Evolutionary conservation across 1,140 invertebrate species (phyloP), one percentile per base, ranked within the genome.

Genomic region (Saccostrea glomerata): DNA sequence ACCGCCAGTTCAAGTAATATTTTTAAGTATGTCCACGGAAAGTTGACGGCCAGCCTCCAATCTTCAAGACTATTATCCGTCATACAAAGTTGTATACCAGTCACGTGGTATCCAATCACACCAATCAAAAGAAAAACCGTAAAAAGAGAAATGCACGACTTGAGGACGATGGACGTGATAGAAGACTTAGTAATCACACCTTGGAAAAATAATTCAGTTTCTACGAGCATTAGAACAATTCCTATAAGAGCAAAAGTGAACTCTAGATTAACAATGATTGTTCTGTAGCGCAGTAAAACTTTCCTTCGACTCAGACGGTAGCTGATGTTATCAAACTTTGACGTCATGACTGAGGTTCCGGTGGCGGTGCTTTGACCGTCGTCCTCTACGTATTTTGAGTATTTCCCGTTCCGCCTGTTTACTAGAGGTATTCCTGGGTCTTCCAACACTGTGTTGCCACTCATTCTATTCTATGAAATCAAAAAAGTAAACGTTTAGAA

Each of bases 101-200:
- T 91, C 13, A 89, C 85, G 84, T 95, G 93, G 87, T 94, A 95
- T 9, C 87, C 84, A 13, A 92, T 36, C 5, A 95, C 89, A 15
- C 91, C 90, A 3, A 92, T 60, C 20, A 95, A 86, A 36, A 95
- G 90, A 15, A 92, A 66, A 12, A 92, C 86, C 0, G 94, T 95
- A 54, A 92, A 91, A 9, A 94, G 25, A 95, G 98, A 98, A 94
- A 98, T 99, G 7, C 91, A 89, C 56, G 90, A 54, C 89, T 94
- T 94, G 7, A 94, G 70, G 40, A 94, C 85, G 12, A 93, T 86
- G 4, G 94, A 94, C 0, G 89, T 90, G 0, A 86, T 25, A 13
- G 88, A 83, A 3, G 70, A 30, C 84, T 93, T 94, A 5, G 85
- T 87, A 15, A 93, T 91, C 6, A 90, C 88, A 13, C 89, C 89